A percentile compares a stretch with the other conserved stretches of the same genome.
Evolutionary conservation across 2,888 invertebrate species (phyloP).

Genomic region (Altica lythri): DNA sequence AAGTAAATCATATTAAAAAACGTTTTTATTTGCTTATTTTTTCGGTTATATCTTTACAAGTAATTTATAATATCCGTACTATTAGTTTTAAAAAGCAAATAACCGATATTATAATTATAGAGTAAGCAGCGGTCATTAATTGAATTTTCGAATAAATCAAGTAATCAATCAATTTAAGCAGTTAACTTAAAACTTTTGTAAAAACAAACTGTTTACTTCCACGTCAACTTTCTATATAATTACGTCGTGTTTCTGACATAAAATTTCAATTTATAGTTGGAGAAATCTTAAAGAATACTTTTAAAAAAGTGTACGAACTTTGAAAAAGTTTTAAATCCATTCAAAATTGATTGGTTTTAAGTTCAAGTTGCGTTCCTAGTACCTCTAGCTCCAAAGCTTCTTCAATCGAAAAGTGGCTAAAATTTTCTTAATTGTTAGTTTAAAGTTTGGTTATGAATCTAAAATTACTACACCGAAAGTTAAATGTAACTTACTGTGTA

Average conservation of each 20-base stretch:
- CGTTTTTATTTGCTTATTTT: no score
- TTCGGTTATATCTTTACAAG: no score
- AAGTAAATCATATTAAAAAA: no score
- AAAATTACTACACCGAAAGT: no score
- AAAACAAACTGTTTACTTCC: slow-evolving; percentile 26
- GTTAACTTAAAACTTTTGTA: slow-evolving; percentile 11
- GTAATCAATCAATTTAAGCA: slow-evolving; percentile 4
- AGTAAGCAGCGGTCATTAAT: no score
- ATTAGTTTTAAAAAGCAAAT: no score
- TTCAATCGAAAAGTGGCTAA: slow-evolving; percentile 3
- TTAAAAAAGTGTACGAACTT: slow-evolving; percentile 36
- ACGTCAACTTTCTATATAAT: slow-evolving; percentile 25
- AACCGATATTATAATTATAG: no score
- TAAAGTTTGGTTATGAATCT: no score
- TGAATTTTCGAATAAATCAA: no score
- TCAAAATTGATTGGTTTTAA: slow-evolving; percentile 52
- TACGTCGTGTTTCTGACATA: slow-evolving; percentile 28
- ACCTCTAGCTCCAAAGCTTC: slow-evolving; percentile 28
- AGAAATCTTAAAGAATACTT: slow-evolving; percentile 30
- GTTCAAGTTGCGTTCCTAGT: slow-evolving; percentile 50
- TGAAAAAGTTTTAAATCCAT: slow-evolving; percentile 48
- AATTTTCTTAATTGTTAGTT: no score
- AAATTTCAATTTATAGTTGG: slow-evolving; percentile 38
- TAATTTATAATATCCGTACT: no score
- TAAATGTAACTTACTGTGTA: no score